Conservation (phyloP, 2,888 invertebrate genomes). For the Hydriomena furcata region DNA sequence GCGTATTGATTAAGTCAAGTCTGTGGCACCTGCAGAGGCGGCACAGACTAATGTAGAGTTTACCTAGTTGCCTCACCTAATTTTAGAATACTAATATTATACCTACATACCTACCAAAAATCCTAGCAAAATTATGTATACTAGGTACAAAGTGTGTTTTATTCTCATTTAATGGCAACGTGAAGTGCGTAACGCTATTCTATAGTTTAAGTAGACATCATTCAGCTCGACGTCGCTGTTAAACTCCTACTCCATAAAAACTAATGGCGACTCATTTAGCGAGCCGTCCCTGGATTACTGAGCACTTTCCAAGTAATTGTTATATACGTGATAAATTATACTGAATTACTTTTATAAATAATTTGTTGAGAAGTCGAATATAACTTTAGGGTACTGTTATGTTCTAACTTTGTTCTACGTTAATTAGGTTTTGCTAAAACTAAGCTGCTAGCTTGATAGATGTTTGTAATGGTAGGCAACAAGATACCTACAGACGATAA, state of each 20-base stretch:
- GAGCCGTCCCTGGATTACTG: conserved; percentile 38
- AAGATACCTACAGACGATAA: no score
- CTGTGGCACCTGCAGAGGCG: conserved; percentile 41
- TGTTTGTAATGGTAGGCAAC: no score
- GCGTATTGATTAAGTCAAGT: conserved; percentile 55
- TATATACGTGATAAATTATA: conserved; percentile 32
- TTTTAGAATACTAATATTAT: not conserved
- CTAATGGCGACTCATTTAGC: conserved; percentile 56
- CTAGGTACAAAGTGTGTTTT: conserved; percentile 21
- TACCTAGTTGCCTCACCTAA: conserved; percentile 30
- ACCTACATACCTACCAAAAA: not conserved
- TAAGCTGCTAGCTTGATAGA: no score
- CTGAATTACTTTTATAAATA: conserved; percentile 13
- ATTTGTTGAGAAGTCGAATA: conserved; percentile 1
- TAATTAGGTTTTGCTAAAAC: no score
- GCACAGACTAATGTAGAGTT: conserved; percentile 40
- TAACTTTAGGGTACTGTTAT: not conserved
- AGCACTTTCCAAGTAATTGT: conserved; percentile 38
- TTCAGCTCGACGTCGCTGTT: conserved; percentile 40
- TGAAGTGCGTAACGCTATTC: conserved; percentile 47
- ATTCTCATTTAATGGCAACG: conserved; percentile 21
- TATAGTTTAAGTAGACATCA: conserved; percentile 47
- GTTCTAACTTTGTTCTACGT: not conserved
- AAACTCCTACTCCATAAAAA: conserved; percentile 59
- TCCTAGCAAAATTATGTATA: not conserved